A percentile compares a stretch with the other conserved stretches of the same genome.
Conservation (phyloP, 2,888 invertebrate species). For the Idaea dimidiata region DNA sequence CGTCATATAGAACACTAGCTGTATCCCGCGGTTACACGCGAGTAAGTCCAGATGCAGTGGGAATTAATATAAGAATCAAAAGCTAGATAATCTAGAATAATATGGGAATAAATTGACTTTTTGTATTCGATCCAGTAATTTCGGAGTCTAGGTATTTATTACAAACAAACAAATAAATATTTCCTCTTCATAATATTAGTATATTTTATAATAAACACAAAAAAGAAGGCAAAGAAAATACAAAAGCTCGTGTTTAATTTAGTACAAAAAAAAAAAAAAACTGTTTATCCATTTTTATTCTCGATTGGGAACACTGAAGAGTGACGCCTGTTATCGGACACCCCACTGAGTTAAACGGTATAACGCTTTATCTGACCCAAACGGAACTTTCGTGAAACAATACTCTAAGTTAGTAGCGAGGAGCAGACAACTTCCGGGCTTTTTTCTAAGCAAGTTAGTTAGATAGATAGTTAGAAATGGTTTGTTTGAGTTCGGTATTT, state of each 20-base stretch:
- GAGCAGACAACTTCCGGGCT: background rate
- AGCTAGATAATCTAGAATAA: no score
- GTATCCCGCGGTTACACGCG: no score
- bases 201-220: no score
- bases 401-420: constrained; percentile 29
- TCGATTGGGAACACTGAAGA: background rate
- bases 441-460: background rate
- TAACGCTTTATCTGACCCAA: background rate
- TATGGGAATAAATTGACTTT: no score
- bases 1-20: no score
- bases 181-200: no score
- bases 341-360: background rate
- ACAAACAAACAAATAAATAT: no score
- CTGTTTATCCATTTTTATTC: background rate
- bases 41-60: no score
- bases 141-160: no score
- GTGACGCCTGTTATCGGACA: background rate
- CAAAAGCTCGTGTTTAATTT: background rate
- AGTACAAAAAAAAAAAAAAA: background rate
- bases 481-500: background rate
- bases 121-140: no score
- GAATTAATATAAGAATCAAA: no score
- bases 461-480: background rate
- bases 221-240: background rate
- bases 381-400: constrained; percentile 3